Base-by-base conservation (phyloP, 2,888 invertebrate genomes). In the Arge pagana region DNA sequence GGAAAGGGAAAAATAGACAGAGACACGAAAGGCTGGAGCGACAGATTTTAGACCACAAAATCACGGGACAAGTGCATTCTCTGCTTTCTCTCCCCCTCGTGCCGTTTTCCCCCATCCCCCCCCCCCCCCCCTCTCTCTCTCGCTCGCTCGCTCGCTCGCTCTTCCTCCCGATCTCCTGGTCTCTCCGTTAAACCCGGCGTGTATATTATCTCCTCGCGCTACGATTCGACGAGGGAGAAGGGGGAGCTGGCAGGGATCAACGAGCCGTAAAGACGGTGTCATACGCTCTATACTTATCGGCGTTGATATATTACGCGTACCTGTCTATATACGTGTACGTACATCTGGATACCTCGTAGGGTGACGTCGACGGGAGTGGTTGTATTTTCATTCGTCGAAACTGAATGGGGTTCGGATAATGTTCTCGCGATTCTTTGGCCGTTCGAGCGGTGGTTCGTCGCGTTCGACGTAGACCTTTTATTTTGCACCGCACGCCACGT, bases 261-360 rank as follows among this genome's bases (percentile, higher is more conserved):
- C 71, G 72, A 72, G 66, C 72, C 72, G 56, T 72, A 64, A 70
- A 71, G 65, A 62, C 64, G 65, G 53, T 64, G 70, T 72, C 72
- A 67, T 70, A 71, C 71, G 72, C 63, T 70, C 71, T n/a, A n/a
- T n/a, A 59, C 53, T 62, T 57, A 55, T 7, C 10, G 28, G 43
- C 42, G 42, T 30, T 40, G 48, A 26, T 48, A 52, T 42, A 45
- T 51, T 31, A 31, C 48, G 48, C 30, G 23, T 33, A 28, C 24
- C 42, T 55, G 51, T n/a, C n/a, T n/a, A n/a, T n/a, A n/a, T n/a
- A n/a, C n/a, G n/a, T n/a, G n/a, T n/a, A n/a, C n/a, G n/a, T n/a
- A n/a, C n/a, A n/a, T n/a, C n/a, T n/a, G n/a, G n/a, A n/a, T n/a
- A n/a, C n/a, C n/a, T n/a, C n/a, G n/a, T n/a, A n/a, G n/a, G n/a